Evolutionary conservation across 2,888 invertebrate species (phyloP).

Genomic region (Brachyopa scutellaris): DNA sequence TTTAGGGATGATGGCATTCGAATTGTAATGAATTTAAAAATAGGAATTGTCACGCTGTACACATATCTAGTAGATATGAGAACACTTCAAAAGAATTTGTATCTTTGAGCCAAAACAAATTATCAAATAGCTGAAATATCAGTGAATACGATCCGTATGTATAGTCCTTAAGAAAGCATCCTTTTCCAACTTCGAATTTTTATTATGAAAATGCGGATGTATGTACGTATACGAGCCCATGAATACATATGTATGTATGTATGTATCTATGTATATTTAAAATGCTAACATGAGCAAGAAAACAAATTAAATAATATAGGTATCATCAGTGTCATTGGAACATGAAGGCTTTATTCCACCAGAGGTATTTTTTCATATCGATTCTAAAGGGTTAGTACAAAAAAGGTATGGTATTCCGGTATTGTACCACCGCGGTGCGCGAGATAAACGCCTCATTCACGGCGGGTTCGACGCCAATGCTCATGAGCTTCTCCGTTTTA

Average conservation of each 20-base stretch:
- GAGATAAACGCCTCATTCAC: no score
- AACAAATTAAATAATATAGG: neutral
- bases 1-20: slow-evolving; percentile 39
- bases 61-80: slow-evolving; percentile 18
- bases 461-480: no score
- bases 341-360: no score
- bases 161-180: slow-evolving; percentile 3
- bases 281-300: neutral
- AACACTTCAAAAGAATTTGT: slow-evolving; percentile 29
- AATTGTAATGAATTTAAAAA: slow-evolving; percentile 41
- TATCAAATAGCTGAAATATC: slow-evolving; percentile 13
- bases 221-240: no score
- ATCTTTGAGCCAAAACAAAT: slow-evolving; percentile 52
- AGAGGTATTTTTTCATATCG: no score
- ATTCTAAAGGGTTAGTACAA: no score
- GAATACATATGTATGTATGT: neutral
- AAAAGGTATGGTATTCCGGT: no score
- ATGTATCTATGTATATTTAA: neutral
- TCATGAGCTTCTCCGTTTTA: no score
- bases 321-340: neutral
- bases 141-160: no score
- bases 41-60: slow-evolving; percentile 48
- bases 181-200: no score
- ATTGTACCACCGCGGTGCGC: no score
- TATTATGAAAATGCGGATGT: neutral